Base-by-base conservation (phyloP, 2,113 vertebrate species). In the Arvicanthis niloticus region DNA sequence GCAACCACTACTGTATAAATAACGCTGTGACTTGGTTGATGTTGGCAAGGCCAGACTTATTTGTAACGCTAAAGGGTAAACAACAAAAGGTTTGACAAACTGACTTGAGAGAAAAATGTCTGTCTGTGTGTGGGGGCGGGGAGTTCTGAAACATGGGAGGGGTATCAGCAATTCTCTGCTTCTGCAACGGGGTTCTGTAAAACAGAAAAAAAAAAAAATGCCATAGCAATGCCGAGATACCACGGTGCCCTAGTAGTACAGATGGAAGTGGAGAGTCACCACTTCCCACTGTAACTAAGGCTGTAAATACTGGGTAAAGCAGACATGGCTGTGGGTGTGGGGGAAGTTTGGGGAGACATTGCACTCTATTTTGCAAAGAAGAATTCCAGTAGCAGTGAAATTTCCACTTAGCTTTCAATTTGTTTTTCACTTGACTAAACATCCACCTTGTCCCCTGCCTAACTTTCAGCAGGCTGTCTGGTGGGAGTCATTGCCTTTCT, bases 81-180 rank as follows among this genome's bases (percentile, higher is more conserved):
- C 96, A 97, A 98, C 97, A 97, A 97, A 97, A 97, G 96, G 81
- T 95, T 98, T 97, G 96, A 96, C 97, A 97, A 98, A 98, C 93
- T 96, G 98, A 97, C 96, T 97, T 11, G 58, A 92, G 94, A 97
- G 97, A 97, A 95, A 98, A 98, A 97, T 96, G 84, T 85, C 62
- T 91, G 67, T 94, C 56, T 97, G 10, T 40, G 45, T 22, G 56
- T 26, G 24, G 88, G 40, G 2, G 67, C 0, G 1, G 60, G 73
- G 48, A 60, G 76, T 72, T 85, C 34, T 31, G 62, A 88, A 53
- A 15, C 29, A n/a, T 70, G 73, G 65, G 78, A 53, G 88, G 45
- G 96, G 91, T 95, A 68, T 96, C 96, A 92, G 95, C 68, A 82
- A 60, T 92, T 97, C 72, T 91, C 56, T 91, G 89, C 70, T 97